Conservation (phyloP, 2,888 invertebrate species). For the Cloeon dipterum region DNA sequence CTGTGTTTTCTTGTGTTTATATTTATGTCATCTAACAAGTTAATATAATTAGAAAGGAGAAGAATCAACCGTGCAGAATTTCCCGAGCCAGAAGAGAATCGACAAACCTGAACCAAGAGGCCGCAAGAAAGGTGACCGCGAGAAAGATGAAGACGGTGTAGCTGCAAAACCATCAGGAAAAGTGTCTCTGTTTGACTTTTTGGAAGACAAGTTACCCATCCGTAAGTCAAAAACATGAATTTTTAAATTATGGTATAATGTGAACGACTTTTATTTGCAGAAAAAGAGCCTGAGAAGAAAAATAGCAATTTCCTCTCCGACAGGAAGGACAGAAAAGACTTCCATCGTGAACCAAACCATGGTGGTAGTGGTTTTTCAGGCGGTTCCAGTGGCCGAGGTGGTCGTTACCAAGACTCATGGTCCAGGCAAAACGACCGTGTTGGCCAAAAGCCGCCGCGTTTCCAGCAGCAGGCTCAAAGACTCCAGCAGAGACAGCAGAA, state of each 20-base stretch:
- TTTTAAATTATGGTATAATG: neutral
- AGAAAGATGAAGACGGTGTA: constrained; percentile 9
- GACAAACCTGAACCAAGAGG: constrained; percentile 8
- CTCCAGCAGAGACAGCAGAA: constrained; percentile 14
- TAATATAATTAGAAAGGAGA: neutral
- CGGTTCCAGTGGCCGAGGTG: neutral
- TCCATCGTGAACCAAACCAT: constrained; percentile 1
- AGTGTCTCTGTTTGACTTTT: constrained; percentile 59
- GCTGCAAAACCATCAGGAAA: constrained; percentile 52
- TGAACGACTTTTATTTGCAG: constrained; percentile 3
- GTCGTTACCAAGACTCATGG: neutral
- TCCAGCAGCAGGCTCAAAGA: constrained; percentile 21
- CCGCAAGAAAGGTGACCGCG: constrained; percentile 14
- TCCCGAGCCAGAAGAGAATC: constrained; percentile 7
- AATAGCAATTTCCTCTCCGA: too few species aligned
- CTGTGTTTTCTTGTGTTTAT: too few species aligned
- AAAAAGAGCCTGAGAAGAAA: constrained; percentile 7
- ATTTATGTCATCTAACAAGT: neutral
- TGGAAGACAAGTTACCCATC: constrained; percentile 50
- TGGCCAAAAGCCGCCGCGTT: constrained; percentile 31
- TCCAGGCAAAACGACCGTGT: neutral
- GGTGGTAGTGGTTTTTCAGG: constrained; percentile 2
- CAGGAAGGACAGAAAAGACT: too few species aligned
- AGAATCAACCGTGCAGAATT: neutral
- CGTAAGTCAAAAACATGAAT: neutral